A percentile compares a stretch with the other conserved stretches of the same genome.
These are phyloP conservation scores for Myocastor coypus DNA, from an alignment of 2,113 vertebrate genomes.

Conservation along the genomic window DNA sequence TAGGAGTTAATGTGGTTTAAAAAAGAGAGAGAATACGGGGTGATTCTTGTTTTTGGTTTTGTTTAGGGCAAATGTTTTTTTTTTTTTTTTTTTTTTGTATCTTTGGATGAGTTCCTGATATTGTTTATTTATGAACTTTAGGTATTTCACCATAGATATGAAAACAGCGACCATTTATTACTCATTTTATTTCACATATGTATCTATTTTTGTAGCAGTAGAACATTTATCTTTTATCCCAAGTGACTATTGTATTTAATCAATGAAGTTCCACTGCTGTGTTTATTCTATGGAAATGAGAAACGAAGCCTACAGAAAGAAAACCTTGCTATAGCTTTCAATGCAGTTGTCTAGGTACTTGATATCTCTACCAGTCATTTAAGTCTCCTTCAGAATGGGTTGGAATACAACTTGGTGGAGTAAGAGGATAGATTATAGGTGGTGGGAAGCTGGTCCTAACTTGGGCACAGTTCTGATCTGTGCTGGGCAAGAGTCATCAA, in stretches of 20 bases:
- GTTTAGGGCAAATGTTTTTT: background rate
- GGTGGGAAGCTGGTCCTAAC: background rate
- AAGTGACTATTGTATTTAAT: background rate
- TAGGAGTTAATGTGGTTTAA: background rate
- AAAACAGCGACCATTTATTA: background rate
- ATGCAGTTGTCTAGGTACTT: background rate
- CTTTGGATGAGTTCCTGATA: background rate
- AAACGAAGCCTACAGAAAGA: background rate
- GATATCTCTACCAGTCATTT: too few species aligned
- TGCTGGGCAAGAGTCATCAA: background rate
- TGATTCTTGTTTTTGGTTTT: background rate
- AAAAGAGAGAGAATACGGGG: background rate
- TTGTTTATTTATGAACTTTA: background rate
- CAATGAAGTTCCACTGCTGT: background rate
- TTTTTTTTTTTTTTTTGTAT: background rate
- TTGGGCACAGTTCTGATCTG: background rate
- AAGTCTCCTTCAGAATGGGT: background rate
- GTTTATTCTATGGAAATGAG: background rate
- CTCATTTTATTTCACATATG: background rate
- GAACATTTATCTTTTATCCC: background rate
- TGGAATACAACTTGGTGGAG: background rate
- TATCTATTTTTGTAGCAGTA: background rate
- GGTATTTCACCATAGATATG: background rate
- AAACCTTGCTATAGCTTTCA: background rate
- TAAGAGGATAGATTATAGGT: background rate